A percentile compares a stretch with the other conserved stretches of the same genome.
phyloP scores from a whole-genome alignment of 2,113 vertebrate species.

The Genyomyrus donnyi region DNA sequence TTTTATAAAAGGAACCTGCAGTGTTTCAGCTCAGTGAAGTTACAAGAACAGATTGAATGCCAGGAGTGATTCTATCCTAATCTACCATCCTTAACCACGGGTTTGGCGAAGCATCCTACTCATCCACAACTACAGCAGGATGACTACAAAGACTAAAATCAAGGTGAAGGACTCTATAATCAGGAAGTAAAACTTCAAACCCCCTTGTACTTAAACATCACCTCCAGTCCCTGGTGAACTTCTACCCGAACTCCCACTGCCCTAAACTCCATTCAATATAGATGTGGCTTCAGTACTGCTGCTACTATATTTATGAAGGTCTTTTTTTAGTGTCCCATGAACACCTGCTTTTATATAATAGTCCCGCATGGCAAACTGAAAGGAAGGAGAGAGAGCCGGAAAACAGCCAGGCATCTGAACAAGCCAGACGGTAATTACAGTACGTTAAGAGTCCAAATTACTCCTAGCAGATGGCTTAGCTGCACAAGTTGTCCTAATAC shows the following conservation, averaged over 20 bases:
- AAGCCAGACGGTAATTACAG: slow-evolving; percentile 14
- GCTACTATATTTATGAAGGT: slow-evolving; percentile 9
- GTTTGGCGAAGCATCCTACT: neutral
- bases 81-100: neutral
- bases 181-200: neutral
- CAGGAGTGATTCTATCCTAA: neutral
- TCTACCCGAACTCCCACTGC: neutral
- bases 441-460: slow-evolving; percentile 10
- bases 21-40: neutral
- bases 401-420: neutral
- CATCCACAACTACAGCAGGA: neutral
- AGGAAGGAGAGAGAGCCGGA: neutral
- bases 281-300: neutral
- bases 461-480: neutral
- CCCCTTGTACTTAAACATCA: neutral
- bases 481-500: neutral
- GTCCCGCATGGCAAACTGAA: neutral
- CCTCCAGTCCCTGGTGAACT: neutral
- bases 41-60: neutral
- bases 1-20: neutral
- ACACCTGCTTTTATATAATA: slow-evolving; percentile 19
- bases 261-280: slow-evolving; percentile 1
- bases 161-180: neutral
- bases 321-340: slow-evolving; percentile 1
- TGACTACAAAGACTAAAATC: neutral